Conservation (phyloP, 2,888 invertebrate genomes). For the Acanthosepion lycidas region DNA sequence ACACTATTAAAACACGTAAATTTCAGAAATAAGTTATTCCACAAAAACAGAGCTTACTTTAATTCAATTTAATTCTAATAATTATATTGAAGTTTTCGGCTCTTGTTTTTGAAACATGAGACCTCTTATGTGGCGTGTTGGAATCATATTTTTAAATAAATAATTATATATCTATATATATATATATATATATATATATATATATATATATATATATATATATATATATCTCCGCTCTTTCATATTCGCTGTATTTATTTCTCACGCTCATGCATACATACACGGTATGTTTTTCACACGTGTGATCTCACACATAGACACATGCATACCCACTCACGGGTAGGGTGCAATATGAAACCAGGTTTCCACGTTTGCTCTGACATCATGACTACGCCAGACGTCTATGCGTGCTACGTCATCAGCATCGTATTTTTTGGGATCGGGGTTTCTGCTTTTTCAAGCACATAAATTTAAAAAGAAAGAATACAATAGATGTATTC, state of each 20-base stretch:
- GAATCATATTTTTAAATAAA: too few relatives aligned
- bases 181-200: background rate
- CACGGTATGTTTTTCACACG: too few relatives aligned
- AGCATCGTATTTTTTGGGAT: background rate
- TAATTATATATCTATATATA: background rate
- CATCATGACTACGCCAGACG: background rate
- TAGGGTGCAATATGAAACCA: background rate
- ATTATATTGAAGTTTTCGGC: too few relatives aligned
- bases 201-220: background rate
- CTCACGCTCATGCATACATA: too few relatives aligned
- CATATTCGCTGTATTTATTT: background rate
- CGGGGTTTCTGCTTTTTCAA: conserved; percentile 6
- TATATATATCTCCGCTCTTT: background rate
- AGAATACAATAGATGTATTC: background rate
- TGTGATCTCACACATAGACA: too few relatives aligned
- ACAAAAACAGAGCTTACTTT: too few relatives aligned
- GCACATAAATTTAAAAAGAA: background rate
- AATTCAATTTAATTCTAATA: too few relatives aligned
- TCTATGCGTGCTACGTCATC: conserved; percentile 4
- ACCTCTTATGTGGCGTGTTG: too few relatives aligned
- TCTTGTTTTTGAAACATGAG: too few relatives aligned
- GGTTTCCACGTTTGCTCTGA: background rate
- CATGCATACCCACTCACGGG: too few relatives aligned
- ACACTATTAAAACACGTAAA: too few relatives aligned
- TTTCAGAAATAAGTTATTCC: too few relatives aligned